Conservation (phyloP, 2,113 vertebrate species). For the Myotis brandtii region DNA sequence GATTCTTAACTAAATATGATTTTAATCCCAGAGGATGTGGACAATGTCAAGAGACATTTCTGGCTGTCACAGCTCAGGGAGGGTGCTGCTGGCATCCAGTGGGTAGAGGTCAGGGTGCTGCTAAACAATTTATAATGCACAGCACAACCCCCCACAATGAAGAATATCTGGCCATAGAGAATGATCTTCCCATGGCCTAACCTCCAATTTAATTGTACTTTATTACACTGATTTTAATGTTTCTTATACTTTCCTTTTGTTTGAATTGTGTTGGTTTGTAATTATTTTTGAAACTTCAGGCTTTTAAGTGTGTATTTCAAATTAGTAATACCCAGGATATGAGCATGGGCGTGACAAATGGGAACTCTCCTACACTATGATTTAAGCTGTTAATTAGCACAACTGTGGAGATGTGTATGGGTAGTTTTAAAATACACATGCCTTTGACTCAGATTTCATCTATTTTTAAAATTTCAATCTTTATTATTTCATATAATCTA, state of each 20-base stretch:
- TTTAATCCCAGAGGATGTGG: neutral
- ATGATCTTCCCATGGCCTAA: neutral
- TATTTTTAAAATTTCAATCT: neutral
- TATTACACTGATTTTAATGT: neutral
- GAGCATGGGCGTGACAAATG: neutral
- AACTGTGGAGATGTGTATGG: neutral
- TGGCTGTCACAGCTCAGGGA: neutral
- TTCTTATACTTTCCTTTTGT: neutral
- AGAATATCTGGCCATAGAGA: neutral
- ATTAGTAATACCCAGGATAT: neutral
- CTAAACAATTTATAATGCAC: neutral
- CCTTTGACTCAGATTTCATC: neutral
- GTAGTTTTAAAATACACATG: neutral
- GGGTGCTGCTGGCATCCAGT: neutral
- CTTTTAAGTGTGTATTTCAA: neutral
- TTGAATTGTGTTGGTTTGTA: conserved; percentile 14
- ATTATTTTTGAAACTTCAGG: neutral
- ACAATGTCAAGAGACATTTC: neutral
- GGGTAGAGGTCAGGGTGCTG: neutral
- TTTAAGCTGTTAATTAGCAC: neutral
- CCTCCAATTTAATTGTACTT: neutral
- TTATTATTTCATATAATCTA: neutral
- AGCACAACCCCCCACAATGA: neutral
- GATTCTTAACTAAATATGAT: neutral
- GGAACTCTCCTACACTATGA: neutral